Evolutionary conservation across 23 tunicate species (phyloP).

Genomic region (Ciona savignyi): DNA sequence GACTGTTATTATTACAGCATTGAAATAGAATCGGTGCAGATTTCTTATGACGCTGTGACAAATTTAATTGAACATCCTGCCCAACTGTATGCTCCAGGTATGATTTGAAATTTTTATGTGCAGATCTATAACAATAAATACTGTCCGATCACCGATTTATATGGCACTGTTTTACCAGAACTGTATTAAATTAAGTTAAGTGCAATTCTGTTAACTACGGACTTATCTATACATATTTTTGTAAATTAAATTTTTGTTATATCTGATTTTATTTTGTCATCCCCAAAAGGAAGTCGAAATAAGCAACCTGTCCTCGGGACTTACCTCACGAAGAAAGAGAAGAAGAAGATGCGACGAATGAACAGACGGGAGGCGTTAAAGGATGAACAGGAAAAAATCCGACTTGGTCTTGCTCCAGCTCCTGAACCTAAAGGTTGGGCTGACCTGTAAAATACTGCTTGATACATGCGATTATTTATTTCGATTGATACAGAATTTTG

Average conservation of each 20-base stretch:
- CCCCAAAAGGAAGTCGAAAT: slow-evolving; percentile 18
- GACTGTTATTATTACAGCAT: too few species aligned
- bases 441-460: background rate
- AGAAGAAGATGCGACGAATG: slow-evolving; percentile 85
- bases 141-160: background rate
- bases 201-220: background rate
- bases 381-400: slow-evolving; percentile 95
- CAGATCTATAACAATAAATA: background rate
- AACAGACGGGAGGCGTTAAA: slow-evolving; percentile 89
- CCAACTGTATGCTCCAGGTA: slow-evolving; percentile 77
- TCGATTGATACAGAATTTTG: too few species aligned
- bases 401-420: slow-evolving; percentile 87
- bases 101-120: background rate
- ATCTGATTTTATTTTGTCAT: background rate
- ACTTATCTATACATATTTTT: too few species aligned
- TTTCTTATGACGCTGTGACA: slow-evolving; percentile 61
- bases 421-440: slow-evolving; percentile 93
- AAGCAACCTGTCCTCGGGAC: slow-evolving; percentile 43
- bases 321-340: slow-evolving; percentile 87
- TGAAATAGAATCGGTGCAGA: background rate
- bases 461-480: too few species aligned
- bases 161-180: background rate
- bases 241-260: background rate
- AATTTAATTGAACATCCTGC: slow-evolving; percentile 94
- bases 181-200: background rate